phyloP scores from a whole-genome alignment of 2,113 vertebrate genomes.

The Misgurnus anguillicaudatus region DNA sequence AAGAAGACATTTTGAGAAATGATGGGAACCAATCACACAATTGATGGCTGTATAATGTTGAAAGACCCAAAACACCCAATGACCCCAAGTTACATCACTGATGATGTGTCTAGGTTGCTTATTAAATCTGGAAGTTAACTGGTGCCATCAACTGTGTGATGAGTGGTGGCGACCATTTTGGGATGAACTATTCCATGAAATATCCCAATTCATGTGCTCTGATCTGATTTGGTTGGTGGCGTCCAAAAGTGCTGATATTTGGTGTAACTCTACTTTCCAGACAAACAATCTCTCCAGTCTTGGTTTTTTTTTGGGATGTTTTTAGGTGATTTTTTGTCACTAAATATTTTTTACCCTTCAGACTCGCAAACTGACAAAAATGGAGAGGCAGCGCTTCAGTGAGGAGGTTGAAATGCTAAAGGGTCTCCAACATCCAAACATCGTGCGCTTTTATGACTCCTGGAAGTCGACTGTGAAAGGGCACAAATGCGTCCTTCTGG shows the following conservation, averaged over 20 bases:
- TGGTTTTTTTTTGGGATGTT: background rate
- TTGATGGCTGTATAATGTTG: too few species aligned
- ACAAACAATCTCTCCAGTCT: constrained; percentile 1
- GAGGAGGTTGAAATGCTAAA: constrained; percentile 99
- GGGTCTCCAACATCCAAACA: constrained; percentile 96
- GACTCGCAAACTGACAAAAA: constrained; percentile 92
- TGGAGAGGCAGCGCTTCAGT: constrained; percentile 91
- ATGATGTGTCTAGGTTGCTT: too few species aligned
- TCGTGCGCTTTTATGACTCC: constrained; percentile 97
- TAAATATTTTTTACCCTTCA: constrained; percentile 55
- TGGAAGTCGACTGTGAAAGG: constrained; percentile 94
- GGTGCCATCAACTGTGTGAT: too few species aligned
- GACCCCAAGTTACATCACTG: too few species aligned
- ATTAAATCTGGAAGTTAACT: too few species aligned
- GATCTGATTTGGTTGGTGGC: too few species aligned
- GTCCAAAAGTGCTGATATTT: background rate
- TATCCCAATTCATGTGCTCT: too few species aligned
- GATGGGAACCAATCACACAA: too few species aligned
- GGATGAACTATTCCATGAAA: too few species aligned
- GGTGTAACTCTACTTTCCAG: constrained; percentile 13
- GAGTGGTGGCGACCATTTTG: too few species aligned
- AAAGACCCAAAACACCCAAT: too few species aligned
- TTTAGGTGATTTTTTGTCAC: background rate
- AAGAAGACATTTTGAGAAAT: too few species aligned
- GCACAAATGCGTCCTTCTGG: constrained; percentile 92